phyloP scores from a whole-genome alignment of 1,140 invertebrate species.

The Stenopsyche tienmushanensis region DNA sequence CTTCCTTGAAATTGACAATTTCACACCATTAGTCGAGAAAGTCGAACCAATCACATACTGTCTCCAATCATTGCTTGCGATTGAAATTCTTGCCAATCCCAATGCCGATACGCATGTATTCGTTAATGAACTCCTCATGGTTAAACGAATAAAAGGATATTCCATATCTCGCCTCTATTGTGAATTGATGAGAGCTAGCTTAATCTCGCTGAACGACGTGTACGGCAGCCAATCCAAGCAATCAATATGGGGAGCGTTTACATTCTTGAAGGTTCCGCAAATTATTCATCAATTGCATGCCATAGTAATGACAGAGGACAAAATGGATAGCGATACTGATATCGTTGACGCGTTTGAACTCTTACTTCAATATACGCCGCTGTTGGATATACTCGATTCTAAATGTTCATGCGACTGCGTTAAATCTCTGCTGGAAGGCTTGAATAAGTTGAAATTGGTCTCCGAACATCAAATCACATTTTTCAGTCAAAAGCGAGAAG shows the following conservation, averaged over 20 bases:
- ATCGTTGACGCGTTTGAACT: constrained; percentile 81
- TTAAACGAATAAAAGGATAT: constrained; percentile 79
- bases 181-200: constrained; percentile 85
- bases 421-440: constrained; percentile 78
- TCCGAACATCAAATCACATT: constrained; percentile 74
- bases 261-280: constrained; percentile 86
- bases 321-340: constrained; percentile 68
- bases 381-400: constrained; percentile 86
- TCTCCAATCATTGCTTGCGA: constrained; percentile 71
- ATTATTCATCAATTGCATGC: constrained; percentile 71
- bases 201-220: constrained; percentile 83
- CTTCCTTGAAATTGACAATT: constrained; percentile 63
- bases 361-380: constrained; percentile 74
- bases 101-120: constrained; percentile 75
- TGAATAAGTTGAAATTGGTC: constrained; percentile 77
- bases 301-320: constrained; percentile 57
- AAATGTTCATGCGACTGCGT: constrained; percentile 86
- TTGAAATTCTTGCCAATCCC: constrained; percentile 74
- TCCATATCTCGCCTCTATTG: constrained; percentile 73
- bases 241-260: constrained; percentile 90
- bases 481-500: constrained; percentile 67
- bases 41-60: constrained; percentile 71
- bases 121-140: constrained; percentile 77
- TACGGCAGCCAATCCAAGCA: constrained; percentile 71
- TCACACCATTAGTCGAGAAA: constrained; percentile 57